Conservation (phyloP, 2,888 invertebrate species). For the Cheilosia vernalis region DNA sequence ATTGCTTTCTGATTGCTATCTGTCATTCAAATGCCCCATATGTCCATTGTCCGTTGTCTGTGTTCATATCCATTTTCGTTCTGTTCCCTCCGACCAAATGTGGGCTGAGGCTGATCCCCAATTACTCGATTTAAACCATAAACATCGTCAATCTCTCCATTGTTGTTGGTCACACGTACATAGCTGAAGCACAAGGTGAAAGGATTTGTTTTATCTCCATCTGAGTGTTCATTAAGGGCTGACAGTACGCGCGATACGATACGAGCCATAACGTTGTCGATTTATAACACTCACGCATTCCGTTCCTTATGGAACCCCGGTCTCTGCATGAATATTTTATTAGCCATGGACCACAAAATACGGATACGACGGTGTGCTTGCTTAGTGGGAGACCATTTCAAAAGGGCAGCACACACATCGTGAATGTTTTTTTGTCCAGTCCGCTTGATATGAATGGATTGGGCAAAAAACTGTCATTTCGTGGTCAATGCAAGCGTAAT, state of each 20-base stretch:
- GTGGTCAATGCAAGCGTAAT: slow-evolving; percentile 29
- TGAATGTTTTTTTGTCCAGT: slow-evolving; percentile 1
- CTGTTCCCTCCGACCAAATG: slow-evolving; percentile 9
- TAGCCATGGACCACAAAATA: slow-evolving; percentile 11
- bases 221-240: slow-evolving; percentile 55
- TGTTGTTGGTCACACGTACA: slow-evolving; percentile 9
- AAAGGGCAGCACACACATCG: slow-evolving; percentile 1
- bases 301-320: slow-evolving; percentile 9
- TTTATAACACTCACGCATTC: slow-evolving; percentile 44
- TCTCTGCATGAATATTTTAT: slow-evolving; percentile 51
- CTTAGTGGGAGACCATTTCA: slow-evolving; percentile 21
- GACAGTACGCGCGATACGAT: slow-evolving; percentile 8
- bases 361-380: background rate
- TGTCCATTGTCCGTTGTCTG: slow-evolving; percentile 2
- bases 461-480: slow-evolving; percentile 36
- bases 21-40: slow-evolving; percentile 35
- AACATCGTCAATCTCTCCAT: slow-evolving; percentile 44
- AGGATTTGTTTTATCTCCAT: slow-evolving; percentile 54
- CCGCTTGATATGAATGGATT: slow-evolving; percentile 43
- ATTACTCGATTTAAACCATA: slow-evolving; percentile 31
- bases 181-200: slow-evolving; percentile 47
- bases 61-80: slow-evolving; percentile 19
- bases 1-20: slow-evolving; percentile 35
- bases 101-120: slow-evolving; percentile 36
- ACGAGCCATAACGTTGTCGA: slow-evolving; percentile 21